Evolutionary conservation across 53 echinoderm and acorn worm genomes (phyloP).

Genomic region (Zoroaster sp.): DNA sequence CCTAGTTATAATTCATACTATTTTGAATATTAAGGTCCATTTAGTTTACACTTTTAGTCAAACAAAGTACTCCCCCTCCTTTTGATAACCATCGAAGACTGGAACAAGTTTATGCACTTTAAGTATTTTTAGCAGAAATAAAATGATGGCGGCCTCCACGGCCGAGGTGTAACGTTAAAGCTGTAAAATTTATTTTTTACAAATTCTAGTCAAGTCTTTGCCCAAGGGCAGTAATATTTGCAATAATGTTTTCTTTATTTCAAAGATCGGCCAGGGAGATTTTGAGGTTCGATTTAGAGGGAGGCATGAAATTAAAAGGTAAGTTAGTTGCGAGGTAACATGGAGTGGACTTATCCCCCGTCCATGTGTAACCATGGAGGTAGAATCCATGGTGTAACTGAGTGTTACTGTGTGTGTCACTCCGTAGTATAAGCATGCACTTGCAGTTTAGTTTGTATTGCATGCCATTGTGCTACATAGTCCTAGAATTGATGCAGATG

Average conservation of each 20-base stretch:
- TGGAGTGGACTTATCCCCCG: too few relatives aligned
- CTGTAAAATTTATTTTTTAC: not conserved
- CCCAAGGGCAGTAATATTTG: not conserved
- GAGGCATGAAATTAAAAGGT: constrained; percentile 1
- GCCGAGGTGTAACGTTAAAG: not conserved
- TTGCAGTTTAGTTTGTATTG: too few relatives aligned
- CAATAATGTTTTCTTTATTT: not conserved
- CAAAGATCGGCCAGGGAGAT: not conserved
- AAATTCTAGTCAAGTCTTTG: not conserved
- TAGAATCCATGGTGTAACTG: too few relatives aligned
- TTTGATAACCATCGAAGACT: not conserved
- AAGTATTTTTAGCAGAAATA: not conserved
- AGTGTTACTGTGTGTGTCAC: too few relatives aligned
- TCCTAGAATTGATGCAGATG: too few relatives aligned
- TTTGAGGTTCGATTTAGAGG: not conserved
- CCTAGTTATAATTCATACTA: too few relatives aligned
- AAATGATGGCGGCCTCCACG: not conserved
- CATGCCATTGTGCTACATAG: too few relatives aligned
- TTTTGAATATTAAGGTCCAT: too few relatives aligned
- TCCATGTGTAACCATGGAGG: too few relatives aligned
- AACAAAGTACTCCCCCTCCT: too few relatives aligned
- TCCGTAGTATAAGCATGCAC: too few relatives aligned
- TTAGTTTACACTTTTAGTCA: too few relatives aligned
- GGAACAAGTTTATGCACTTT: not conserved
- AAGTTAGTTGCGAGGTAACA: not conserved